Evolutionary conservation across 2,888 invertebrate genomes (phyloP), one percentile per base, ranked within the genome.

Genomic region (Pterobdella sp.): DNA sequence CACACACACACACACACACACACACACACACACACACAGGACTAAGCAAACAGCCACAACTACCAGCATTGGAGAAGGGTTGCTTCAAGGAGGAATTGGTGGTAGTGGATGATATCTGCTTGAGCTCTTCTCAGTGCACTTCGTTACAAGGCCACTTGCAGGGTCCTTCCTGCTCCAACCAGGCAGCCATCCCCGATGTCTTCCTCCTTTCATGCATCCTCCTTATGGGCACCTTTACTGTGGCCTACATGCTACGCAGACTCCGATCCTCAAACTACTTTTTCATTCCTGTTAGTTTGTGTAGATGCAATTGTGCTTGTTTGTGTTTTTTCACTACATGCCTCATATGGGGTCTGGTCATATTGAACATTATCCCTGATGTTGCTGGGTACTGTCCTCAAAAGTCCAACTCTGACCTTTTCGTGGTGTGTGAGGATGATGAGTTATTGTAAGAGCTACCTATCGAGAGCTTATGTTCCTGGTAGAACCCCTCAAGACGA

Each of bases 261-360:
- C 93, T 94, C 83, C 93, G 93, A 83, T 92, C 90, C 79, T 90
- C 93, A 1, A 86, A 91, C 42, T 95, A 94, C 86, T 95, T 95
- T 81, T 92, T 94, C 65, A 88, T 93, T 0, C 90, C 90, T 86
- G 93, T 92, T 87, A 82, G 77, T 76, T 29, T 31, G 18, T 60
- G 64, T 49, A n/a, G 14, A n/a, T 49, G 52, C n/a, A 49, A 49
- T 14, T 49, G 52, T 49, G 52, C n/a, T 49, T 49, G n/a, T 49
- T 49, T 49, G n/a, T 49, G 52, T 49, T 14, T n/a, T n/a, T 49
- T 49, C 14, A 14, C 14, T 49, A 14, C n/a, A 18, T 49, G 52
- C 52, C 52, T 49, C 14, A n/a, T 18, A 49, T 18, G 14, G 52
- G 52, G 14, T 49, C 52, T 49, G n/a, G 14, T 14, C n/a, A 49